phyloP scores from a whole-genome alignment of 2,888 invertebrate species.

The Pediacus dermestoides region DNA sequence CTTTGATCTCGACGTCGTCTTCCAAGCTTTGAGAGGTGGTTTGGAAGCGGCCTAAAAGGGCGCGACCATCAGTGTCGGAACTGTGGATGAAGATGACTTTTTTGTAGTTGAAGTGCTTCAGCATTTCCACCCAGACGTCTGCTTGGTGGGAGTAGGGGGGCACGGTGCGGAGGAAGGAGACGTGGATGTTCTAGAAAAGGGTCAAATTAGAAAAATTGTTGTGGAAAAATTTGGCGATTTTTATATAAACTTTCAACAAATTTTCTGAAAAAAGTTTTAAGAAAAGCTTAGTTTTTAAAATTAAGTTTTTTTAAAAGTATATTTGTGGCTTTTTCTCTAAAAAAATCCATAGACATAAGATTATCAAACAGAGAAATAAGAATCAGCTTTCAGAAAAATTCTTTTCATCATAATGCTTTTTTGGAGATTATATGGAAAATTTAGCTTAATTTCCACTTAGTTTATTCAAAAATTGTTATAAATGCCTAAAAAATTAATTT shows the following conservation, averaged over 20 bases:
- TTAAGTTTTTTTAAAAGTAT: no score
- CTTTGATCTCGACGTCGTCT: slow-evolving; percentile 90
- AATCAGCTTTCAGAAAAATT: no score
- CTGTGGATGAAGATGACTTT: slow-evolving; percentile 94
- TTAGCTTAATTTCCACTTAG: no score
- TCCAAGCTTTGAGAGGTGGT: slow-evolving; percentile 88
- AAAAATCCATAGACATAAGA: no score
- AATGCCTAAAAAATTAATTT: no score
- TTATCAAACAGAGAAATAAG: no score
- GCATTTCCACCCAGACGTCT: slow-evolving; percentile 93
- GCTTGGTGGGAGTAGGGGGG: slow-evolving; percentile 99
- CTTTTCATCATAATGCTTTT: no score
- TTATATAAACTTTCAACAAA: slow-evolving; percentile 3
- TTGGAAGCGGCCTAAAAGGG: slow-evolving; percentile 88
- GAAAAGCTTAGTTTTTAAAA: background rate
- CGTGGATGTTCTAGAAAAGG: slow-evolving; percentile 81
- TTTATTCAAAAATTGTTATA: no score
- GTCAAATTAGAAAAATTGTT: no score
- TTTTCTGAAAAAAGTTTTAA: slow-evolving; percentile 5
- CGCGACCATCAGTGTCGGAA: slow-evolving; percentile 92
- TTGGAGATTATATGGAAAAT: no score
- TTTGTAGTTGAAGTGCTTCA: slow-evolving; percentile 87
- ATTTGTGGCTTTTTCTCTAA: no score
- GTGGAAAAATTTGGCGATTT: no score
- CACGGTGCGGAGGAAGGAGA: slow-evolving; percentile 93